A percentile compares a stretch with the other conserved stretches of the same genome.
Evolutionary conservation across 2,113 vertebrate species (phyloP).

Genomic region (Ardeotis arabs): DNA sequence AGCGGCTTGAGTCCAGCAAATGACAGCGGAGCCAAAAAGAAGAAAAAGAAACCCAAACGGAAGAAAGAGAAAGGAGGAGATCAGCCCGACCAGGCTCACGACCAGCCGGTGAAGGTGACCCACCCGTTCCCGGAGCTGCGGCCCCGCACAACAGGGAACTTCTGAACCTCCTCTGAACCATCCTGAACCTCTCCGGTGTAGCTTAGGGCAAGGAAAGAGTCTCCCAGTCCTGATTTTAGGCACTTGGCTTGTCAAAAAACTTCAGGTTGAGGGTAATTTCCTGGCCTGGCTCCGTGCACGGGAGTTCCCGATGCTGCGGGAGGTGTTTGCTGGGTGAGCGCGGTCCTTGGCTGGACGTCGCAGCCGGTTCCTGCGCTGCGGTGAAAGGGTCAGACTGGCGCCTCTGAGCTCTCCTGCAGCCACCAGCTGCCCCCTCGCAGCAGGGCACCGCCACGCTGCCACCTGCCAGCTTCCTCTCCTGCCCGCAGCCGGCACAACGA

Average conservation of each 20-base stretch:
- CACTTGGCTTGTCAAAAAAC: neutral
- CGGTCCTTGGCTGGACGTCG: neutral
- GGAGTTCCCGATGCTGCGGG: neutral
- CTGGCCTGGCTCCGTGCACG: neutral
- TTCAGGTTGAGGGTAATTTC: neutral
- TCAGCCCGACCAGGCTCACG: constrained; percentile 80
- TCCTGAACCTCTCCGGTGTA: neutral
- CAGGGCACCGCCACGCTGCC: neutral
- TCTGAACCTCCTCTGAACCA: neutral
- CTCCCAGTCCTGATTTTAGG: neutral
- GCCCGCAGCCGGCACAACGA: neutral
- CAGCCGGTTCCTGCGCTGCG: neutral
- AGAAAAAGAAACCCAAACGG: constrained; percentile 96
- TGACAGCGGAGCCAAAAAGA: constrained; percentile 94
- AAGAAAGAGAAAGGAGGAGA: constrained; percentile 93
- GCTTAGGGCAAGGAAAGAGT: neutral
- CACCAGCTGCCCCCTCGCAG: neutral
- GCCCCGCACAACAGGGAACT: neutral
- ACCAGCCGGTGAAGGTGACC: constrained; percentile 86
- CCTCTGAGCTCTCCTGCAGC: neutral
- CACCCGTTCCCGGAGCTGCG: neutral
- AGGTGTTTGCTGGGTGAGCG: neutral
- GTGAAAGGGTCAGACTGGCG: neutral
- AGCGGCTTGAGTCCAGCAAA: constrained; percentile 88
- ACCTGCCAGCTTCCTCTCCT: neutral